Percentiles rank a stretch among this genome's conserved stretches.
Conservation (phyloP, 2,888 invertebrate species). For the Tolmerus cingulatus region DNA sequence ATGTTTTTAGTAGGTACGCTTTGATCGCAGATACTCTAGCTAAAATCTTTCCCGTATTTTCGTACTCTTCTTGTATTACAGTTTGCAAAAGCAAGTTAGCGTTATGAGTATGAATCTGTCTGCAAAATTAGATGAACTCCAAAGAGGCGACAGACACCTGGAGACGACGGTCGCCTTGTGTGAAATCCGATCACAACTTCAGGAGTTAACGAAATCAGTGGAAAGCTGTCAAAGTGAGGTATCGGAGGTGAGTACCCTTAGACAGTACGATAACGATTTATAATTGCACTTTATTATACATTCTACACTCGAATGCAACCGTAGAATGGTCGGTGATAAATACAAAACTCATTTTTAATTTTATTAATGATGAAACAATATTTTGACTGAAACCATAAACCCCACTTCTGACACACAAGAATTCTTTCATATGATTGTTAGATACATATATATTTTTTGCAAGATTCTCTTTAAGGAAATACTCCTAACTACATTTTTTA, state of each 20-base stretch:
- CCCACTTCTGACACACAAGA: too few relatives aligned
- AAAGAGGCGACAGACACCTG: constrained; percentile 87
- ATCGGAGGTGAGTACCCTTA: constrained; percentile 71
- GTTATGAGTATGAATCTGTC: constrained; percentile 97
- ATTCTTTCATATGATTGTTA: too few relatives aligned
- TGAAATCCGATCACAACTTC: constrained; percentile 91
- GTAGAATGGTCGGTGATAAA: too few relatives aligned
- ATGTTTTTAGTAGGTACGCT: not conserved
- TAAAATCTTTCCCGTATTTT: constrained; percentile 6
- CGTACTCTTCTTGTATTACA: constrained; percentile 59
- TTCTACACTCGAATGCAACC: too few relatives aligned
- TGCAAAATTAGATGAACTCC: constrained; percentile 93
- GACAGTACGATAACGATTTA: not conserved
- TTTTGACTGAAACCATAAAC: too few relatives aligned
- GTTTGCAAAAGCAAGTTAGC: constrained; percentile 97
- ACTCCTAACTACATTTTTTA: too few relatives aligned
- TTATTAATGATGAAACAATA: too few relatives aligned
- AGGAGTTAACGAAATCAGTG: constrained; percentile 92
- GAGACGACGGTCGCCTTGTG: constrained; percentile 93
- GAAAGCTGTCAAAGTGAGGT: constrained; percentile 95
- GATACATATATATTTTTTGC: too few relatives aligned
- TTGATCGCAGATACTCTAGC: not conserved
- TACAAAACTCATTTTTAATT: too few relatives aligned
- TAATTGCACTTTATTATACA: not conserved
- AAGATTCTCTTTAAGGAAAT: too few relatives aligned